Conservation (phyloP, 2,888 invertebrate species). For the Sinohyriopsis cumingii region DNA sequence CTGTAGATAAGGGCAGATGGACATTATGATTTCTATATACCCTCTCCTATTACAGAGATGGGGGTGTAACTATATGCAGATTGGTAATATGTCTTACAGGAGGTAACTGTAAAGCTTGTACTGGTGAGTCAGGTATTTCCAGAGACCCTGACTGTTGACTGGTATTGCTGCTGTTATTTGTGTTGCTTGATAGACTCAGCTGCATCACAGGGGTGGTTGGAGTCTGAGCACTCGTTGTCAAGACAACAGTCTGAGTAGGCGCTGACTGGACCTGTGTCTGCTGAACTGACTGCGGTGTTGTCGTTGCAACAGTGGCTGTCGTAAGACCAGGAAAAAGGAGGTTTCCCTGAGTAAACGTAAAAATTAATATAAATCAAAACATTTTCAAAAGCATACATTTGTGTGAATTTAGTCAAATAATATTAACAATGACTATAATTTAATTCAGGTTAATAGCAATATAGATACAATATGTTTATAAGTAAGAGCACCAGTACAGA, state of each 20-base stretch:
- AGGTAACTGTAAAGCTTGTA: conserved; percentile 14
- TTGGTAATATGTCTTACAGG: conserved; percentile 10
- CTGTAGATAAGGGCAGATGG: too few species aligned
- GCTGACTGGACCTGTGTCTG: conserved; percentile 7
- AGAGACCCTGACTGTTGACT: conserved; percentile 4
- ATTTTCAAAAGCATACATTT: too few species aligned
- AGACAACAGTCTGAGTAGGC: conserved; percentile 1
- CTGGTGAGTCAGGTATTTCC: conserved; percentile 4
- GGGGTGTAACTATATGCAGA: conserved; percentile 10
- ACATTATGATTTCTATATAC: too few species aligned
- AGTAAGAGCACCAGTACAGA: too few species aligned
- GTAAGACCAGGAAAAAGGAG: conserved; percentile 24
- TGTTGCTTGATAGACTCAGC: not conserved
- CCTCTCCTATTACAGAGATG: not conserved
- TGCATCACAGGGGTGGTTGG: conserved; percentile 1
- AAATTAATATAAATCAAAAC: too few species aligned
- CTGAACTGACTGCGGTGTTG: conserved; percentile 21
- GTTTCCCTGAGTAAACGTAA: conserved; percentile 15
- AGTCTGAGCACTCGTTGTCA: conserved; percentile 1
- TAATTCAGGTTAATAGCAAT: too few species aligned
- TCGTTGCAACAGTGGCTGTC: conserved; percentile 15
- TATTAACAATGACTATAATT: too few species aligned
- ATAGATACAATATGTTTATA: too few species aligned
- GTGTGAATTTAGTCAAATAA: too few species aligned
- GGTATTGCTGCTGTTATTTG: conserved; percentile 5